Percentiles rank a stretch among this genome's conserved stretches.
Conservation (phyloP, 2,113 vertebrate species). For the Rhinoderma darwinii region DNA sequence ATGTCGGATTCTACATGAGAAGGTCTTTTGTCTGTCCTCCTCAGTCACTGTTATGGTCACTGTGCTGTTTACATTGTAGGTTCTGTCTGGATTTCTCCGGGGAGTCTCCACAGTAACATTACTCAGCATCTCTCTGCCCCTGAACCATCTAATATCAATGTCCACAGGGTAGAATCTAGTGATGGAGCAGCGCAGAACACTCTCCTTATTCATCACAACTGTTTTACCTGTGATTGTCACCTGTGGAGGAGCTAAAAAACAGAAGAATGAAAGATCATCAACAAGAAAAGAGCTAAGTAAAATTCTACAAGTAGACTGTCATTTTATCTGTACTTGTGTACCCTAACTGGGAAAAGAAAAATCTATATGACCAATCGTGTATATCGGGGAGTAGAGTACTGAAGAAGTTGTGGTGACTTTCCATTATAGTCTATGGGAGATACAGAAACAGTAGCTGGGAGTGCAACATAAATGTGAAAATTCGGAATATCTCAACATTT, state of each 20-base stretch:
- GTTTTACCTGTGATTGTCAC: not conserved
- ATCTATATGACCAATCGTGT: too few species aligned
- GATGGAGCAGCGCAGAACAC: not conserved
- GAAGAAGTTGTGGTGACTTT: not conserved
- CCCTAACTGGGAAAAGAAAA: too few species aligned
- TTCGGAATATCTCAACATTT: too few species aligned
- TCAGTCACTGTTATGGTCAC: not conserved
- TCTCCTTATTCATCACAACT: not conserved
- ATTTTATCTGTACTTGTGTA: too few species aligned
- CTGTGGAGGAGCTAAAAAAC: not conserved
- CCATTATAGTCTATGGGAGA: too few species aligned
- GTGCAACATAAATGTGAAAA: too few species aligned
- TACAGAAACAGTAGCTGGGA: too few species aligned
- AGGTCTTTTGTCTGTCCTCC: not conserved
- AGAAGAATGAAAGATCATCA: not conserved
- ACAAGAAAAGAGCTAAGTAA: too few species aligned
- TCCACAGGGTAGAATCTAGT: conserved; percentile 3
- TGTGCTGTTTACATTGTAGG: conserved; percentile 1
- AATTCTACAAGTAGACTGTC: too few species aligned
- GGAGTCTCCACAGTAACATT: not conserved
- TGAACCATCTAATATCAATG: conserved; percentile 3
- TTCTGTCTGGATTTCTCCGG: not conserved
- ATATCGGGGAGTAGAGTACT: too few species aligned
- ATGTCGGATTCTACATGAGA: conserved; percentile 5
- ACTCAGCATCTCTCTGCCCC: not conserved